Evolutionary conservation across 2,888 invertebrate genomes (phyloP).

Genomic region (Alentia gelatinosa): DNA sequence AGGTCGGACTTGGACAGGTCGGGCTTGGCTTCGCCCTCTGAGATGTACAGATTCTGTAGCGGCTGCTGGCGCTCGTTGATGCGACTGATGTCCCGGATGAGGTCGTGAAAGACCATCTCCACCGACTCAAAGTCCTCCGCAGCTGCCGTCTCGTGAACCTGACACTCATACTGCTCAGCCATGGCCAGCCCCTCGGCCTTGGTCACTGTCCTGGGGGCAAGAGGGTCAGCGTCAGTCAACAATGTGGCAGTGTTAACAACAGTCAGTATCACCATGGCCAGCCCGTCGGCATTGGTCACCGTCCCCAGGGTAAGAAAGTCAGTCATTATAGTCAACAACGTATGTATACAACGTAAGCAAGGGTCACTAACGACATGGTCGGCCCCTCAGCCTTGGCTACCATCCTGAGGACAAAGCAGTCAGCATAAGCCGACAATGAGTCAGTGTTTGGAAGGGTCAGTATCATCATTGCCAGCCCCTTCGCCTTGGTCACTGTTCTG

Average conservation of each 20-base stretch:
- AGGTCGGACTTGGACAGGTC: background rate
- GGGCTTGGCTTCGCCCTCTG: conserved; percentile 71
- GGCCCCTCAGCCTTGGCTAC: conserved; percentile 76
- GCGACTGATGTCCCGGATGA: conserved; percentile 74
- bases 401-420: conserved; percentile 72
- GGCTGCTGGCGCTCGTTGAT: conserved; percentile 74
- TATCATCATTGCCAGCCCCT: too few relatives aligned
- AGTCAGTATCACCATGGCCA: too few relatives aligned
- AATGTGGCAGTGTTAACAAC: too few relatives aligned
- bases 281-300: too few relatives aligned
- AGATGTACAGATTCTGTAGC: conserved; percentile 76
- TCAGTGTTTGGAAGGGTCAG: too few relatives aligned
- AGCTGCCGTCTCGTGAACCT: conserved; percentile 79
- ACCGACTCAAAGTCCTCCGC: conserved; percentile 80
- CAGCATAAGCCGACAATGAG: too few relatives aligned
- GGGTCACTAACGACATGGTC: too few relatives aligned
- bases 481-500: too few relatives aligned
- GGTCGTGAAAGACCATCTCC: conserved; percentile 77
- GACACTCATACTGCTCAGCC: conserved; percentile 76
- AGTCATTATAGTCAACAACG: too few relatives aligned
- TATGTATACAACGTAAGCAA: too few relatives aligned
- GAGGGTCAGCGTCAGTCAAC: too few relatives aligned
- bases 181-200: conserved; percentile 74
- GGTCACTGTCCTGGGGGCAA: conserved; percentile 73
- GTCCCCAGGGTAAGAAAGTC: too few relatives aligned